Evolutionary conservation across 2,888 invertebrate species (phyloP).

Genomic region (Eueremaeus valkanovi): DNA sequence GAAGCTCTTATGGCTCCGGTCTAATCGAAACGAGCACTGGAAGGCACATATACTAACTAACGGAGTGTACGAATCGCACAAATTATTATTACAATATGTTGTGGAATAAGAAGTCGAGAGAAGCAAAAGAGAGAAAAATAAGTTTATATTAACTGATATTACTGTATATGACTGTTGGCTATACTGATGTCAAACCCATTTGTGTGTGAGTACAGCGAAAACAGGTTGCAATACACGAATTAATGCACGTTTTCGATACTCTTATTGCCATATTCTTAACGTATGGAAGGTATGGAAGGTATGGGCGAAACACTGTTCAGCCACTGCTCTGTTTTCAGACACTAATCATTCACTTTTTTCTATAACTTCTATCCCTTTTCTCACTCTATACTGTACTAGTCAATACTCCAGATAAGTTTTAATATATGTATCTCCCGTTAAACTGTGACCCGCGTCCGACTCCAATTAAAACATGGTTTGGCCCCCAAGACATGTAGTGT

Average conservation of each 20-base stretch:
- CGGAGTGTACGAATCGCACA: not conserved
- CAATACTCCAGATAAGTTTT: not conserved
- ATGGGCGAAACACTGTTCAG: not conserved
- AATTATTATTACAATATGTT: not conserved
- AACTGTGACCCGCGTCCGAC: not conserved
- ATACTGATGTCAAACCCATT: constrained; percentile 20
- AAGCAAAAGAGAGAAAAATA: not conserved
- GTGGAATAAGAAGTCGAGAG: not conserved
- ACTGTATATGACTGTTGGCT: not conserved
- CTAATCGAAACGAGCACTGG: not conserved
- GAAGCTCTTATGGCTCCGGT: not conserved
- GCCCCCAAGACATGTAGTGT: constrained; percentile 26
- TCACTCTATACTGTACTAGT: too few species aligned
- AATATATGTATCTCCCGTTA: not conserved
- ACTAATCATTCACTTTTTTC: constrained; percentile 9
- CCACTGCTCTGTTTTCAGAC: not conserved
- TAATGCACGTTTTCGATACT: not conserved
- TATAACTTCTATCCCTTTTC: not conserved
- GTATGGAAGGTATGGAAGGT: too few species aligned
- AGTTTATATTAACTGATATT: too few species aligned
- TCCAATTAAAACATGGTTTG: not conserved
- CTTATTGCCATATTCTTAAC: too few species aligned
- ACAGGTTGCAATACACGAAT: constrained; percentile 16
- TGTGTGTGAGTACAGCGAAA: not conserved
- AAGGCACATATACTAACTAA: not conserved